Evolutionary conservation across 2,113 vertebrate species (phyloP).

Genomic region (Gavia stellata): DNA sequence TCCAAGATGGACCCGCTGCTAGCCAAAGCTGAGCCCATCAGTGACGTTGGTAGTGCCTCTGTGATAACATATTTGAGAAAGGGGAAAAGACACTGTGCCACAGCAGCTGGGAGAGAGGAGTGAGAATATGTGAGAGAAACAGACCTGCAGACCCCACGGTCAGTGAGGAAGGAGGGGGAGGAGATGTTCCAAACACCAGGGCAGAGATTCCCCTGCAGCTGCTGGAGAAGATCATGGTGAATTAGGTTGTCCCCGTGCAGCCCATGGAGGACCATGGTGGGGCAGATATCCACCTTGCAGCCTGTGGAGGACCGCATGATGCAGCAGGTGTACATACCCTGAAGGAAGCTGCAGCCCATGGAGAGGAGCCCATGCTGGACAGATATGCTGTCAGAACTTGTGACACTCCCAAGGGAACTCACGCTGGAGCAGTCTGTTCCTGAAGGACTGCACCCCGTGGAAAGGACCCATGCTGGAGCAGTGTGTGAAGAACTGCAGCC

Average conservation of each 20-base stretch:
- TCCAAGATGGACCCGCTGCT: accelerated
- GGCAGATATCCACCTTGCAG: not conserved
- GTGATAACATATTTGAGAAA: not conserved
- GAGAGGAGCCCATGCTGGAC: not conserved
- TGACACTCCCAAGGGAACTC: too few relatives aligned
- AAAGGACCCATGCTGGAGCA: not conserved
- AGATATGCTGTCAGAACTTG: not conserved
- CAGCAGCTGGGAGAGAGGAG: not conserved
- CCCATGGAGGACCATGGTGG: not conserved
- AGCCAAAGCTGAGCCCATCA: not conserved
- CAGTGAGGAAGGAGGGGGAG: not conserved
- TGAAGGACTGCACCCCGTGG: not conserved
- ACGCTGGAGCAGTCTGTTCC: not conserved
- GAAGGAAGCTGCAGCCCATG: not conserved
- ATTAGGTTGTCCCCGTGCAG: not conserved
- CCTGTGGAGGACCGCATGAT: not conserved
- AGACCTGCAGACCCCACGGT: not conserved
- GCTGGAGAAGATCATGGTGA: not conserved
- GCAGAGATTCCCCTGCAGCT: not conserved
- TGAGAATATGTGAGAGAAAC: not conserved
- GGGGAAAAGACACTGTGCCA: not conserved
- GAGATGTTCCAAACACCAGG: too few relatives aligned
- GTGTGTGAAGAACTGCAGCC: not conserved
- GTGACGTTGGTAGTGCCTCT: not conserved
- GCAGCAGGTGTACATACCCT: not conserved